Base-by-base conservation (phyloP, 2,888 invertebrate genomes). In the Tenthredo livida region DNA sequence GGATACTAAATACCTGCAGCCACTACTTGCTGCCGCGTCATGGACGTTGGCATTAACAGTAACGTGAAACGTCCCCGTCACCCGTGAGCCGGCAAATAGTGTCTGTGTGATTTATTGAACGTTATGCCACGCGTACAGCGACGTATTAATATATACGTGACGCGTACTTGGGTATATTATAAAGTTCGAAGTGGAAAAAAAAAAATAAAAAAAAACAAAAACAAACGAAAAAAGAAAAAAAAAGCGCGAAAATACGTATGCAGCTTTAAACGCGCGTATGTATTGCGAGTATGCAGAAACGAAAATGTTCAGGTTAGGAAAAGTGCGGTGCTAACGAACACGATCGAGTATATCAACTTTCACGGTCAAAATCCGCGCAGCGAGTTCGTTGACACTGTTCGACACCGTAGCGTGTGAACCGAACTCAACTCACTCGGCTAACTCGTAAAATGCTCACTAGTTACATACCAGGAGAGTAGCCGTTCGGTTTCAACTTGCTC, bases 21-120 rank as follows among this genome's bases (percentile, higher is more conserved):
- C 17, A 77, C 17, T 50, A n/a, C n/a, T n/a, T n/a, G n/a, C n/a
- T 77, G 77, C 54, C 77, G 77, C 77, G 77, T 77, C 77, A 77
- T 12, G 33, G 17, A 77, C 77, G 77, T 17, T 54, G 25, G 40
- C 33, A 40, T 72, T 17, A 72, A 72, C 43, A 37, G 43, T 40
- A n/a, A 2, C 21, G 40, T 43, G 4, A 0, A 33, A 1, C 29
- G 29, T 33, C 1, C 33, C 33, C 37, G 37, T 37, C 7, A 37
- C 29, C 12, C 15, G 4, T 43, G 25, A 75, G 47, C 40, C 40
- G 25, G 33, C 10, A 40, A 73, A 73, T 17, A 75, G 21, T 15
- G 15, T 75, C 47, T 25, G 29, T 9, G 21, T 75, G 15, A 75
- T 75, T 75, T 37, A 37, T 70, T 29, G 33, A 33, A 25, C 47